These are phyloP conservation scores for Bovichtus variegatus DNA, from an alignment of 2,797 vertebrate genomes.

Conservation along the genomic window DNA sequence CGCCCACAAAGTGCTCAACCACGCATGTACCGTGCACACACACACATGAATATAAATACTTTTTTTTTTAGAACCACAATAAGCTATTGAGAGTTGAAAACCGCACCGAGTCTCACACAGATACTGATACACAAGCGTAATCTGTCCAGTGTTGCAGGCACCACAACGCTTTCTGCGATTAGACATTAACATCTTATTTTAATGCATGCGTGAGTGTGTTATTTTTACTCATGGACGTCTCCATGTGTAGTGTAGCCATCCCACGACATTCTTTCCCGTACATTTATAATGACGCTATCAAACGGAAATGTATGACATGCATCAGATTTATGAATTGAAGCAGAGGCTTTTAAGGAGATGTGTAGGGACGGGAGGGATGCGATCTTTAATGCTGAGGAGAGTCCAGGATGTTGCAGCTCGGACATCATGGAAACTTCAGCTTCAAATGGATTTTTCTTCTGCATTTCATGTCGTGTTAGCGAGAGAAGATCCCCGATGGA, in stretches of 20 bases:
- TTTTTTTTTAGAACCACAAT: conserved; percentile 72
- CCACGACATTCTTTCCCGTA: not conserved
- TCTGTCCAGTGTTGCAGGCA: conserved; percentile 2
- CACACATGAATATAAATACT: conserved; percentile 71
- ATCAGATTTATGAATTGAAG: conserved; percentile 12
- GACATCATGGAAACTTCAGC: conserved; percentile 23
- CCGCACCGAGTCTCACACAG: conserved; percentile 48
- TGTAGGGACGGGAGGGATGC: not conserved
- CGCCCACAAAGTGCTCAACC: conserved; percentile 84
- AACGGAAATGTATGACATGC: conserved; percentile 25
- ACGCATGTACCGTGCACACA: conserved; percentile 72
- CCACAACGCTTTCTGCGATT: conserved; percentile 3
- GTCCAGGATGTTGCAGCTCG: not conserved
- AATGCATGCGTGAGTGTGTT: conserved; percentile 26
- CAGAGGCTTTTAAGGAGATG: not conserved
- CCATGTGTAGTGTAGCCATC: conserved; percentile 37
- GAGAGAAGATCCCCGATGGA: not conserved
- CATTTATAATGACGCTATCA: not conserved
- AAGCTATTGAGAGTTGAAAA: conserved; percentile 68
- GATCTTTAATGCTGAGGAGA: no score
- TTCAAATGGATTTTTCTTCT: conserved; percentile 38
- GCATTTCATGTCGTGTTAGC: conserved; percentile 20
- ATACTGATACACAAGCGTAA: conserved; percentile 48
- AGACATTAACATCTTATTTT: conserved; percentile 30
- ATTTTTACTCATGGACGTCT: conserved; percentile 48